Evolutionary conservation across 2,888 invertebrate genomes (phyloP), one percentile per base, ranked within the genome.

Genomic region (Macaria liturata): DNA sequence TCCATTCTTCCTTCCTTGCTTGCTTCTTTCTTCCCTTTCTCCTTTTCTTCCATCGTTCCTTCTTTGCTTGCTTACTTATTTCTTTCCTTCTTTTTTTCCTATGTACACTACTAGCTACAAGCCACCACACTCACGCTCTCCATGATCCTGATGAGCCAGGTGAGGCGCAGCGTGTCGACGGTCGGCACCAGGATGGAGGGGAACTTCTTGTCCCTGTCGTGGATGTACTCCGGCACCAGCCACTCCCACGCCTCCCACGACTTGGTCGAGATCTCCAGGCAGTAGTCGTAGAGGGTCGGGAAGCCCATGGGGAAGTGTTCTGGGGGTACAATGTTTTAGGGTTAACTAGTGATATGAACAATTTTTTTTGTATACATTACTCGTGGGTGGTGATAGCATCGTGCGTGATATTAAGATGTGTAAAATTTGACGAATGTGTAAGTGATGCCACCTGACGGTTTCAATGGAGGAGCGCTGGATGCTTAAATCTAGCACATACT

Each of bases 161-260:
- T 95, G 0, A 96, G 94, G 47, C 96, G 91, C 6, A 97, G 93
- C 0, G 98, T 98, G 78, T 98, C 98, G 3, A 97, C 94, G 0
- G 98, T 98, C 0, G 98, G 98, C 4, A 98, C 98, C 20, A 98
- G 91, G 65, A 98, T 97, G 67, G 97, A 95, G 3, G 95, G 95
- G 81, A 96, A 98, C 74, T 94, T 94, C 75, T 92, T 93, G 0
- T 83, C 75, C 0, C 94, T 89, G 67, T 96, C 93, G 80, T 98
- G 98, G 0, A 93, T 76, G 74, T 98, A 98, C 9, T 90, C 83
- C 0, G 96, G 95, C 1, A 98, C 95, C 43, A 96, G 83, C 93
- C 95, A 95, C 66, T 94, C 94, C 98, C 98, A 98, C 0, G 97
- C 96, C 32, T 95, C 93, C 98, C 98, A 98, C 7, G 92, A 86